Evolutionary conservation across 2,888 invertebrate species (phyloP).

Genomic region (Agriopis aurantiaria): DNA sequence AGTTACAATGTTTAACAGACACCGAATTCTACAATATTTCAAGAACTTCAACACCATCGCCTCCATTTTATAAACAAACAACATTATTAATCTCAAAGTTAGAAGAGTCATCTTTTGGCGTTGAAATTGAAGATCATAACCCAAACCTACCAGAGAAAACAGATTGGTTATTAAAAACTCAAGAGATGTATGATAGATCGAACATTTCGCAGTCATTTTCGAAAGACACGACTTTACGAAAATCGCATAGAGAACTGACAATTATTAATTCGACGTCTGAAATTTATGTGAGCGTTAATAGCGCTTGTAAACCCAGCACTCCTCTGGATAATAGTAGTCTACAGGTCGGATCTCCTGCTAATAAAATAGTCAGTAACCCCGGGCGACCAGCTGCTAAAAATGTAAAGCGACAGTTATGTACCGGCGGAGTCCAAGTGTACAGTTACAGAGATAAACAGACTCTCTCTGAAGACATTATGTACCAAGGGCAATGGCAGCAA

Average conservation of each 20-base stretch:
- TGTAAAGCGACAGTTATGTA: constrained; percentile 58
- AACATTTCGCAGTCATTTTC: neutral
- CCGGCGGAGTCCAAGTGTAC: constrained; percentile 74
- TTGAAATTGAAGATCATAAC: neutral
- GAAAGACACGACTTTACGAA: constrained; percentile 51
- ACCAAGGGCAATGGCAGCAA: constrained; percentile 76
- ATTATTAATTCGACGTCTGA: constrained; percentile 57
- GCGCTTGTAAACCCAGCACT: constrained; percentile 12
- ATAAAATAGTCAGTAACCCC: constrained; percentile 11
- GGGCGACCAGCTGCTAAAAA: constrained; percentile 40
- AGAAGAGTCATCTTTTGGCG: neutral
- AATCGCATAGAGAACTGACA: constrained; percentile 53
- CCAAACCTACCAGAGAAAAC: neutral
- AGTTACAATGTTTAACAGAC: neutral
- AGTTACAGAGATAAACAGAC: constrained; percentile 69
- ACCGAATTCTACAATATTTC: neutral
- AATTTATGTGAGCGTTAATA: constrained; percentile 41
- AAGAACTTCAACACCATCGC: neutral
- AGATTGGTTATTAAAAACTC: neutral
- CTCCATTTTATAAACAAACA: neutral
- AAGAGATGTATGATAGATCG: neutral
- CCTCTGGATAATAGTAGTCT: constrained; percentile 18
- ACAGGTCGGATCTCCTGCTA: constrained; percentile 17
- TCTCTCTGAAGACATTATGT: constrained; percentile 73
- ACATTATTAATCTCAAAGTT: neutral